phyloP scores from a whole-genome alignment of 2,888 invertebrate species.

The Hofmannophila pseudospretella region DNA sequence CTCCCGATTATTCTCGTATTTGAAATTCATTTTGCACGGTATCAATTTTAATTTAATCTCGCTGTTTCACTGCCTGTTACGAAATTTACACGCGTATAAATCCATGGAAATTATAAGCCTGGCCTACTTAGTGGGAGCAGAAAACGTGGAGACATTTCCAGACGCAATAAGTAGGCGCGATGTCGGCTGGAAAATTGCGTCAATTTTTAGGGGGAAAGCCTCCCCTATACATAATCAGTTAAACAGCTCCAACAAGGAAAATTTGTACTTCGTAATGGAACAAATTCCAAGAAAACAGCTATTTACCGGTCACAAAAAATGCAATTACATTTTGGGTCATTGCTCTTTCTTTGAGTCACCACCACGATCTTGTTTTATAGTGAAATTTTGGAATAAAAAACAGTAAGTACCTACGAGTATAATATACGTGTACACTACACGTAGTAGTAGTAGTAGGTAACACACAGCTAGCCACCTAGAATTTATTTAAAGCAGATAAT shows the following conservation, averaged over 20 bases:
- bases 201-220: slow-evolving; percentile 51
- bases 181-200: slow-evolving; percentile 66
- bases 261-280: slow-evolving; percentile 19
- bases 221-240: slow-evolving; percentile 48
- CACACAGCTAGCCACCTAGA: too few species aligned
- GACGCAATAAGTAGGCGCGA: slow-evolving; percentile 60
- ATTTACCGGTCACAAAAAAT: background rate
- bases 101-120: slow-evolving; percentile 30
- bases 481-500: background rate
- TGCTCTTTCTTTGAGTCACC: background rate
- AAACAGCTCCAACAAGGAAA: slow-evolving; percentile 47
- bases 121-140: slow-evolving; percentile 49
- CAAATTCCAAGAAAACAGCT: background rate
- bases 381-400: too few species aligned
- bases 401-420: too few species aligned
- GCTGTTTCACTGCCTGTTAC: slow-evolving; percentile 29
- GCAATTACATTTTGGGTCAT: background rate
- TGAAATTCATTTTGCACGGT: slow-evolving; percentile 1
- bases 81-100: slow-evolving; percentile 54
- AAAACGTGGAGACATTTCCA: slow-evolving; percentile 52
- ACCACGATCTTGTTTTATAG: background rate
- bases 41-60: slow-evolving; percentile 14
- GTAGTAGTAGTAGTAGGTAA: too few species aligned
- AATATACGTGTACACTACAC: too few species aligned
- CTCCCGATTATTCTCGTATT: background rate